Base-by-base conservation (phyloP, 2,797 vertebrate species). In the Acanthurus tractus region DNA sequence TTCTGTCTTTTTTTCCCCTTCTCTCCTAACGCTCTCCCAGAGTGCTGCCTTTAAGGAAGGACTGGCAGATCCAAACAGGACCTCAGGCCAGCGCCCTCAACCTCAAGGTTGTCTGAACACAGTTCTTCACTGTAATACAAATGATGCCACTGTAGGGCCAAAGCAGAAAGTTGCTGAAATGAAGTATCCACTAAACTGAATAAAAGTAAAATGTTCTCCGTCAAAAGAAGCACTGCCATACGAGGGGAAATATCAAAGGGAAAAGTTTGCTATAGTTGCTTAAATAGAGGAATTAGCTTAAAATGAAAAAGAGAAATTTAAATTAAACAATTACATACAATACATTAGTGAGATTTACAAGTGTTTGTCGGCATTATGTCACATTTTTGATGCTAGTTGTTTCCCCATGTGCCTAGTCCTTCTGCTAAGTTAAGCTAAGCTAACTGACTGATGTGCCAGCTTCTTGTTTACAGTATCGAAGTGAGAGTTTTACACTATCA, bases 81-180 rank as follows among this genome's bases (percentile, higher is more conserved):
- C 96, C 88, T 95, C 96, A 56, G 94, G 95, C 85, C 97, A 97
- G 93, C 97, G 97, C 75, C 96, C 97, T 88, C 96, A 96, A 85
- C 96, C 97, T 88, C 98, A 99, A 99, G 98, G 98, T 99, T 97
- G 95, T 97, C 96, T 97, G 93, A 97, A 97, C 94, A 96, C 97
- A 94, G 96, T 96, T 95, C 94, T 96, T 91, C 95, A 96, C 94
- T 97, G 95, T 97, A 96, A 97, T 93, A 95, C 96, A 94, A 96
- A 93, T 58, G 52, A 65, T 82, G 62, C 80, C 92, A 91, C 94
- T 91, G 94, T 95, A 94, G 96, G 93, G 92, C 94, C 95, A 90
- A 97, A 96, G 93, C 96, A 96, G 92, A 93, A 94, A 93, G 95
- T 34, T 34, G 29, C 29, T 34, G 29, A 70, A 55, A 73, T 58